Conservation (phyloP, 2,113 vertebrate genomes). For the Castor canadensis region DNA sequence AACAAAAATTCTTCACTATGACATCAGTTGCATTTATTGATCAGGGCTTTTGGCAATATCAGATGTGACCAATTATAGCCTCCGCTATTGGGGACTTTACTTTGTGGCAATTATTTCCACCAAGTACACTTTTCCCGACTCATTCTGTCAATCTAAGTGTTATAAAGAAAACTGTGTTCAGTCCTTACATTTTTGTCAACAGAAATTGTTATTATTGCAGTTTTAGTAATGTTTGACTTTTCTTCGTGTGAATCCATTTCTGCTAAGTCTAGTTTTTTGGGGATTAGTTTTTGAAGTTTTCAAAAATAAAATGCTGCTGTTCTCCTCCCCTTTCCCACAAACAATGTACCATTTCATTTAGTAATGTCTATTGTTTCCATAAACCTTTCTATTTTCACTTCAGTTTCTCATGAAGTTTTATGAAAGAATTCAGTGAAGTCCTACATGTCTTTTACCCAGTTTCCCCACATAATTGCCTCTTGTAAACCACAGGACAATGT, state of each 20-base stretch:
- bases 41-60: background rate
- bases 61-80: background rate
- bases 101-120: constrained; percentile 11
- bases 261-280: background rate
- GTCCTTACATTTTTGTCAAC: background rate
- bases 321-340: background rate
- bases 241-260: background rate
- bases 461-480: background rate
- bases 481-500: background rate
- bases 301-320: background rate
- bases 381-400: background rate
- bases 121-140: background rate
- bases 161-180: background rate
- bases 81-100: background rate
- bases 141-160: background rate
- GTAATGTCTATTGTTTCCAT: background rate
- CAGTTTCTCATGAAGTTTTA: background rate
- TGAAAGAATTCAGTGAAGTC: background rate
- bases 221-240: background rate
- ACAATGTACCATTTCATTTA: background rate
- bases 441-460: background rate
- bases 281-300: background rate
- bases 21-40: background rate
- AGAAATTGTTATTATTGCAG: background rate
- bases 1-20: background rate